Evolutionary conservation across 1,140 invertebrate species (phyloP).

Genomic region (Proctacanthus coquilletti): DNA sequence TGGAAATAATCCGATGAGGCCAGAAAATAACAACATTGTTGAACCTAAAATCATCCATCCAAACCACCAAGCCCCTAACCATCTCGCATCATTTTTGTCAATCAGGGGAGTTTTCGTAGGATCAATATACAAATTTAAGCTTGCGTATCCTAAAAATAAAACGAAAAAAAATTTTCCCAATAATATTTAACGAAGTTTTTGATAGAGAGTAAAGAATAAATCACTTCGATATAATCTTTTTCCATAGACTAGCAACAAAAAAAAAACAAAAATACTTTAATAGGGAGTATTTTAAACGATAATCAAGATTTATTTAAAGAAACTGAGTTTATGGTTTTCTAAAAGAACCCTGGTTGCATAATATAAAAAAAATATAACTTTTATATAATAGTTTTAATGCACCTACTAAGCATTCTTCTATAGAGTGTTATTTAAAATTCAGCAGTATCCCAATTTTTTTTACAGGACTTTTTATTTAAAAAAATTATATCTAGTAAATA

Average conservation of each 20-base stretch:
- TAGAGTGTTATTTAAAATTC: too few species aligned
- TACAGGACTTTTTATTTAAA: not conserved
- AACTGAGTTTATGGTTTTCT: constrained; percentile 1
- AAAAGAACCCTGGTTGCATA: too few species aligned
- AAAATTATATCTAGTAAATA: constrained; percentile 5
- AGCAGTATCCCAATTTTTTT: not conserved
- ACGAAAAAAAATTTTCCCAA: too few species aligned
- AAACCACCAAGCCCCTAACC: constrained; percentile 59
- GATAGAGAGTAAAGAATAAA: not conserved
- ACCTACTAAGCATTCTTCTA: too few species aligned
- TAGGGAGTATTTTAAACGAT: too few species aligned
- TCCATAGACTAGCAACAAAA: too few species aligned
- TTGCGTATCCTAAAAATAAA: constrained; percentile 38
- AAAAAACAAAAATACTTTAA: too few species aligned
- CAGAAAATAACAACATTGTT: constrained; percentile 38
- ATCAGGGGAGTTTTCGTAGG: constrained; percentile 45
- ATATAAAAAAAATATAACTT: too few species aligned
- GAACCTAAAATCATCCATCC: constrained; percentile 44
- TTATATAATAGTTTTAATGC: too few species aligned
- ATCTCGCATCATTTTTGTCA: constrained; percentile 41
- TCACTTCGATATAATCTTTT: constrained; percentile 3
- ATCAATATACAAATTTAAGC: constrained; percentile 46
- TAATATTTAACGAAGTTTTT: constrained; percentile 4
- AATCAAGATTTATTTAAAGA: too few species aligned
- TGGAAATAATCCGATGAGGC: constrained; percentile 43